Base-by-base conservation (phyloP, 2,797 vertebrate genomes). In the Gouania willdenowi region DNA sequence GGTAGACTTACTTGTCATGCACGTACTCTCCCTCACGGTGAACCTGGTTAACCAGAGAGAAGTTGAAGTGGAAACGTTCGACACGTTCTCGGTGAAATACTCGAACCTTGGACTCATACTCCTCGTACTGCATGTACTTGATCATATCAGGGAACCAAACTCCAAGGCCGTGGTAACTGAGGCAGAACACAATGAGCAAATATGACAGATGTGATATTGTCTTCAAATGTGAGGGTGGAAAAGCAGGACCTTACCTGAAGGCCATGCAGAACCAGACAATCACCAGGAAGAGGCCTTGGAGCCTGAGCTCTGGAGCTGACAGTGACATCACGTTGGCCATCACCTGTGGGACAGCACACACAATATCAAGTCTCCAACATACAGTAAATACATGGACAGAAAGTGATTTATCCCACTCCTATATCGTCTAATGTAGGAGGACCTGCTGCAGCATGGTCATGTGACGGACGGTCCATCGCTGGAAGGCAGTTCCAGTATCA, bases 71-170 rank as follows among this genome's bases (percentile, higher is more conserved):
- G 79, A 95, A 92, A 1, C 83, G 86, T 1, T 90, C 89, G 5
- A 99, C 91, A 0, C 87, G 83, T 40, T 98, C 93, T 2, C 88
- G 64, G 2, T 91, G 79, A 53, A 98, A 97, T 5, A 86, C 69
- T 65, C 89, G 90, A 26, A 92, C 88, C 41, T 90, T 92, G 25
- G 90, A 89, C 49, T 93, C 91, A 1, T 95, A 98, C 0, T 92
- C 93, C 56, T 94, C 92, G 0, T 92, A 94, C 82, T 99, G 94
- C 75, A 94, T 87, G 74, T 96, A 93, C 3, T 96, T 97, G 65
- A 99, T 96, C 92, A 98, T 97, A 41, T 99, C 97, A 1, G 96
- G 96, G 67, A 98, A 98, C 96, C 96, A 99, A 27, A 98, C 94
- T 0, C 90, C 93, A 64, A 99, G 88, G 5, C 97, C 96, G 0